phyloP scores from a whole-genome alignment of 2,888 invertebrate species.

The Cheilosia impressa region DNA sequence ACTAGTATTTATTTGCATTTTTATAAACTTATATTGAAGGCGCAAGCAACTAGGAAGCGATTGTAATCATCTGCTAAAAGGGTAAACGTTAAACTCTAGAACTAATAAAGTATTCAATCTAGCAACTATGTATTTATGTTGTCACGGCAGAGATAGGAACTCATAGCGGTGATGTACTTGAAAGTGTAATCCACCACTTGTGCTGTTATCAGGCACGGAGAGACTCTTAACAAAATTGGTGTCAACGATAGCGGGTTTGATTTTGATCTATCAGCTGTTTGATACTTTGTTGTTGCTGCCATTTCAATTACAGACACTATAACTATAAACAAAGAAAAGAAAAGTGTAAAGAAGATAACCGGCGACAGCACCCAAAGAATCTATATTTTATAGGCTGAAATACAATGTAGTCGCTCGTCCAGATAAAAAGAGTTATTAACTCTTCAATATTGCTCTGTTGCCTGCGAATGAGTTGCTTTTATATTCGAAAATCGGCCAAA shows the following conservation, averaged over 20 bases:
- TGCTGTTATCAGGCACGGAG: slow-evolving; percentile 24
- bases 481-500: background rate
- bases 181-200: slow-evolving; percentile 23
- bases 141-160: background rate
- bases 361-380: slow-evolving; percentile 9
- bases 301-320: background rate
- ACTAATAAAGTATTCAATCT: slow-evolving; percentile 2
- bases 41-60: background rate
- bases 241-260: slow-evolving; percentile 33
- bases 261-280: slow-evolving; percentile 62
- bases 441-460: background rate
- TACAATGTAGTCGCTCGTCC: background rate
- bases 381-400: background rate
- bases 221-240: slow-evolving; percentile 18
- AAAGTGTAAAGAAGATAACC: background rate
- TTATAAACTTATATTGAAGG: too few species aligned
- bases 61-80: slow-evolving; percentile 4
- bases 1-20: too few species aligned
- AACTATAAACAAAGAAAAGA: background rate
- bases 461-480: slow-evolving; percentile 5
- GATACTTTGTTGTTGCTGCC: slow-evolving; percentile 6
- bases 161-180: slow-evolving; percentile 22
- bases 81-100: background rate
- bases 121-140: background rate
- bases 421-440: background rate